Evolutionary conservation across 1,140 invertebrate species (phyloP).

Genomic region (Drosophila pseudoananassae): DNA sequence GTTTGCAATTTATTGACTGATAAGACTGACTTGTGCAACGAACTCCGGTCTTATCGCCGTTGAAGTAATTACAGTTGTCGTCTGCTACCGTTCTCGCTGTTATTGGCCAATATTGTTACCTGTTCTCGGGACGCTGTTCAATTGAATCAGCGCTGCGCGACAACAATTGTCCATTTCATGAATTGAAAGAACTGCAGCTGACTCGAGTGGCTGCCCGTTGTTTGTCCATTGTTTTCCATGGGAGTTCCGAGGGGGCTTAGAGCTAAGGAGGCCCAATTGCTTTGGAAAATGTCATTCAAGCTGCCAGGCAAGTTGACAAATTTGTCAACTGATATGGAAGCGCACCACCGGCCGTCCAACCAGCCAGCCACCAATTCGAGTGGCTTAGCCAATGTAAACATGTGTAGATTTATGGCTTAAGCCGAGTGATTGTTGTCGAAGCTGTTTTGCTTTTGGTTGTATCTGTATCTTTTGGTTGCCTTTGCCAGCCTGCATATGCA

Average conservation of each 20-base stretch:
- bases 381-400: conserved; percentile 69
- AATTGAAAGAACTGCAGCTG: conserved; percentile 55
- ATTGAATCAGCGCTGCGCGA: conserved; percentile 50
- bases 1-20: conserved; percentile 35
- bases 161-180: conserved; percentile 81
- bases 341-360: conserved; percentile 6
- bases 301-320: conserved; percentile 73
- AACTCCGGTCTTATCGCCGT: conserved; percentile 39
- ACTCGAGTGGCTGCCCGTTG: conserved; percentile 12
- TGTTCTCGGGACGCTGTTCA: conserved; percentile 19
- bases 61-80: conserved; percentile 67
- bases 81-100: conserved; percentile 32
- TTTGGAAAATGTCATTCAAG: conserved; percentile 79
- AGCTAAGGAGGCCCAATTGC: conserved; percentile 10
- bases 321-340: conserved; percentile 78
- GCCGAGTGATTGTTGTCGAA: conserved; percentile 36
- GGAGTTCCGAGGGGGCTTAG: conserved; percentile 12
- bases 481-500: conserved; percentile 64
- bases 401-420: conserved; percentile 71
- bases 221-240: conserved; percentile 62
- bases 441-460: conserved; percentile 22
- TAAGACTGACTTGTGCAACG: conserved; percentile 46
- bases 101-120: conserved; percentile 27
- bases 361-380: conserved; percentile 27
- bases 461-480: conserved; percentile 17